phyloP scores from a whole-genome alignment of 2,797 vertebrate genomes.

The Bucorvus abyssinicus region DNA sequence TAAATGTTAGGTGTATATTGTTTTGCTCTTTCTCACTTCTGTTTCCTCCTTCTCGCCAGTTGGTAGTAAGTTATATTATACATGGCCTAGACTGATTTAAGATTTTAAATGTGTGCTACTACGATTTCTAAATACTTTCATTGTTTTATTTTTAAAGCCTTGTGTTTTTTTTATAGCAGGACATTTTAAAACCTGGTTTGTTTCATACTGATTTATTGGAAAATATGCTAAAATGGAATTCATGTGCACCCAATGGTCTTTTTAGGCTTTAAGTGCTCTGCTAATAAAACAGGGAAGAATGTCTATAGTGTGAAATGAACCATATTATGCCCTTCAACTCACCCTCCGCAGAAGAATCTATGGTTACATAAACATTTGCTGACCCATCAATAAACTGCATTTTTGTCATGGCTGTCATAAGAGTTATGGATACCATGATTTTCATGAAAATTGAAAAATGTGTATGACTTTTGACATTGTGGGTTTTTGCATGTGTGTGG shows the following conservation, averaged over 20 bases:
- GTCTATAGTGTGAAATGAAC: neutral
- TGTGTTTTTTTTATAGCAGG: neutral
- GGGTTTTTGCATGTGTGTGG: constrained; percentile 10
- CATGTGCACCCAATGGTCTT: neutral
- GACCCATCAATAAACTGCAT: neutral
- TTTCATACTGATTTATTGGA: neutral
- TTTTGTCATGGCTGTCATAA: constrained; percentile 4
- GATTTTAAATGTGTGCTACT: neutral
- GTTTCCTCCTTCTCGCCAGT: neutral
- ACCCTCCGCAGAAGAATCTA: neutral
- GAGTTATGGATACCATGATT: neutral
- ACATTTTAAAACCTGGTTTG: neutral
- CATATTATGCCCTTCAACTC: neutral
- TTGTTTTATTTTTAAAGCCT: neutral
- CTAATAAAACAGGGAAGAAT: neutral
- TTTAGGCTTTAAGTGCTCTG: neutral
- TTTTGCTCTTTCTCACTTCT: no score
- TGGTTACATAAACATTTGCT: neutral
- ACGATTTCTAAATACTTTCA: neutral
- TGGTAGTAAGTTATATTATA: neutral
- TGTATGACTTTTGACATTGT: neutral
- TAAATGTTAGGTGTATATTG: no score
- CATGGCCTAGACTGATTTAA: neutral
- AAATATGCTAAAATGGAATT: neutral
- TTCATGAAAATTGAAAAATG: neutral